Evolutionary conservation across 2,797 vertebrate species (phyloP), one percentile per base, ranked within the genome.

Genomic region (Rhinella marina): DNA sequence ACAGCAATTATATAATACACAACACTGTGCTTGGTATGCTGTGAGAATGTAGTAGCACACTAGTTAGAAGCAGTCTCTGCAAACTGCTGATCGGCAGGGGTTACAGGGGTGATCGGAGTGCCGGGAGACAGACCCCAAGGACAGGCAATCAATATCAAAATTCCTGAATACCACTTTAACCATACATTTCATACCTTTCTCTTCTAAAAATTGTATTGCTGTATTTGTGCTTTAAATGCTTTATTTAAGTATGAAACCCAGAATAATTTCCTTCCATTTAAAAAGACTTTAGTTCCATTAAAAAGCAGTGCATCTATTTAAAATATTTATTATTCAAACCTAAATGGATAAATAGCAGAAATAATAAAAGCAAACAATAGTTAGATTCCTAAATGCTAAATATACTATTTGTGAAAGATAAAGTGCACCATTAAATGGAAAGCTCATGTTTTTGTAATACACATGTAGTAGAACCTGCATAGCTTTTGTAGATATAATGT

Each of bases 381-480:
- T 62, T 85, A 78, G 59, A 62, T 62, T 78, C 41, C 41, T 52
- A 85, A 85, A 85, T 85, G 83, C 32, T 85, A 85, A 77, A 77
- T 80, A 86, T 70, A 86, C 61, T 57, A 70, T 86, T 86, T 68
- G 50, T 80, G 54, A 62, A 56, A 70, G 62, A 86, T 80, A 86
- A 80, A 86, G 57, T 80, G 77, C 52, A 70, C 13, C 64, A 80
- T 56, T 80, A 68, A 62, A 86, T 72, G 54, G 64, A 79, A 79
- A 79, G 59, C 85, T 72, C 64, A 81, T 81, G 78, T 86, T 70
- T 86, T 81, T 70, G 77, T 80, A 82, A 73, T 81, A 75, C 48
- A 64, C 41, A 54, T 83, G 52, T 76, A 87, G 41, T 68, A 66
- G 17, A 82, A 50, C 17, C 81, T 76, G 52, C 66, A 25, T 56